Evolutionary conservation across 2,888 invertebrate species (phyloP).

Genomic region (Gari tellinella): DNA sequence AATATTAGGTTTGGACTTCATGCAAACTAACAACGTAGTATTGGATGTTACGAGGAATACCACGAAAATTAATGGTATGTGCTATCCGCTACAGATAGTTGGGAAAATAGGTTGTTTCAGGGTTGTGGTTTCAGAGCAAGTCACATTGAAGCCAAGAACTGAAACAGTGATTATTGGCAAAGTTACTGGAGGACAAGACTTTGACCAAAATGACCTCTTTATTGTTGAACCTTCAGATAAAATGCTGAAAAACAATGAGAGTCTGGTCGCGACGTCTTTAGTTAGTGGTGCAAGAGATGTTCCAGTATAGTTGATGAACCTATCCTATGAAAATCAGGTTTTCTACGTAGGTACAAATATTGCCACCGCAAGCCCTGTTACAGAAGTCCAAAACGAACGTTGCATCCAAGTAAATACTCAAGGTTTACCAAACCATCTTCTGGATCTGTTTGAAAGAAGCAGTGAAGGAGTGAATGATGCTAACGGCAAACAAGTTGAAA

Average conservation of each 20-base stretch:
- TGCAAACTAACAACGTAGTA: neutral
- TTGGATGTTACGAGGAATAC: neutral
- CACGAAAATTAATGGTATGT: neutral
- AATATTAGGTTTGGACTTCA: constrained; percentile 4
- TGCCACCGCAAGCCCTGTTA: neutral
- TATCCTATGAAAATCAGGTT: neutral
- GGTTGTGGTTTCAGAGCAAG: neutral
- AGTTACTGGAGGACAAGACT: neutral
- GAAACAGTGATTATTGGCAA: constrained; percentile 4
- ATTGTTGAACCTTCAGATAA: constrained; percentile 1
- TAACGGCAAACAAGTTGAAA: neutral
- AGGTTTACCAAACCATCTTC: neutral
- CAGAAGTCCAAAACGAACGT: neutral
- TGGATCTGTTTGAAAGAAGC: constrained; percentile 3
- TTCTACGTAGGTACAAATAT: constrained; percentile 3
- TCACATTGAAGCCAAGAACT: neutral
- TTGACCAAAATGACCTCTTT: neutral
- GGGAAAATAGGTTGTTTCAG: no score
- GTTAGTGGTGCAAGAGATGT: neutral
- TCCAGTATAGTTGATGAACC: constrained; percentile 4
- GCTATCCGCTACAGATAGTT: neutral
- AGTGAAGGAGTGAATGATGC: neutral
- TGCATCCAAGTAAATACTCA: no score
- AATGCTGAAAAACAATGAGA: neutral
- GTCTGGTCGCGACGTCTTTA: neutral